Evolutionary conservation across 2,797 vertebrate genomes (phyloP), one percentile per base, ranked within the genome.

Genomic region (Aulostomus chinensis): DNA sequence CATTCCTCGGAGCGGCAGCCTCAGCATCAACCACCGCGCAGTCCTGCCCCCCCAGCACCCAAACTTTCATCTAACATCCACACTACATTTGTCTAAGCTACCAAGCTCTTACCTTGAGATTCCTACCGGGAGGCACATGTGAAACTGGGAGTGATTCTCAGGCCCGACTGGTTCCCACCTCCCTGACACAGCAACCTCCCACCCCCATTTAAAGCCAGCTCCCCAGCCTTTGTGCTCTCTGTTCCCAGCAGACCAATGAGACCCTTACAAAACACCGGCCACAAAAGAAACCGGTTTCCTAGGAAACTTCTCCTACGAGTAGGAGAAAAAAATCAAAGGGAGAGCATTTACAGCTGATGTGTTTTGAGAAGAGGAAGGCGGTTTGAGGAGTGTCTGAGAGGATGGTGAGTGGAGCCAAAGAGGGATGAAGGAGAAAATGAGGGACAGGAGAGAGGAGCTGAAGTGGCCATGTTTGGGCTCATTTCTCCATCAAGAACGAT

Each of bases 201-300:
- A 65, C 84, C 84, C 77, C 79, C 51, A 73, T 78, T 83, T 67
- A 84, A 82, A 74, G 58, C 28, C 58, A 49, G 65, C 70, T 78
- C 78, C 83, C 73, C 8, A 86, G 91, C 88, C 90, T 94, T 95
- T 94, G 91, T 92, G 69, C 58, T 76, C 73, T 41, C 73, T 84
- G 78, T 89, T 92, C 89, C 88, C 88, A 68, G 91, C 73, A 84
- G 78, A 91, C 91, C 83, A 85, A 85, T 90, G 91, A 91, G 89
- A 91, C 92, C 90, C 91, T 69, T 88, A 86, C 93, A 85, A 85
- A 93, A 92, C 87, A 89, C 83, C 37, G 38, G 86, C 81, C 87
- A 95, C 93, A 95, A 95, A 96, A 92, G 93, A 91, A 93, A 81
- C 89, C 76, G 76, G 95, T 98, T 94, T 93, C 95, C 94, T 91